Conservation (phyloP, 2,113 vertebrate species). For the Ia io region DNA sequence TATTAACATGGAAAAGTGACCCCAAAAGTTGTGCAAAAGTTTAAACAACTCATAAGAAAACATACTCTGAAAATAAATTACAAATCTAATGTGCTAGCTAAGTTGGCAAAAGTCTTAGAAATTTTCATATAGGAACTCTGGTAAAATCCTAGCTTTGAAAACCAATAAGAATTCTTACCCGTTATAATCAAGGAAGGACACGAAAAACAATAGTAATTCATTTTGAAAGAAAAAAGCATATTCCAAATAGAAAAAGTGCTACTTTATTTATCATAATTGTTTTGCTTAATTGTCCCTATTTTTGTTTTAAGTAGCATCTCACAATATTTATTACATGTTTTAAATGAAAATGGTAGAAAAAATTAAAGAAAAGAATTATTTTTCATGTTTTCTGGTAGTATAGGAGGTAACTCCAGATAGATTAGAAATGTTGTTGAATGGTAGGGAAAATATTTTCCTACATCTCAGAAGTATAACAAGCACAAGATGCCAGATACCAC, state of each 20-base stretch:
- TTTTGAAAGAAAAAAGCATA: not conserved
- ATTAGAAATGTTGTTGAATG: not conserved
- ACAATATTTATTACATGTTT: constrained; percentile 18
- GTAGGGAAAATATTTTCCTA: not conserved
- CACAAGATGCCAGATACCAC: not conserved
- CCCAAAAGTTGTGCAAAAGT: not conserved
- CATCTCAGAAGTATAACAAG: not conserved
- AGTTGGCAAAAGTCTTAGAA: not conserved
- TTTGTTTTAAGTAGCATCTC: constrained; percentile 21
- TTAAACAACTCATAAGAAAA: constrained; percentile 2
- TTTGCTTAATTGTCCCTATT: constrained; percentile 27
- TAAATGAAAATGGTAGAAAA: not conserved
- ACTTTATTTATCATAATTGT: not conserved
- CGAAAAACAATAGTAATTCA: not conserved
- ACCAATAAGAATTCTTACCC: not conserved
- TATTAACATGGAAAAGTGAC: not conserved
- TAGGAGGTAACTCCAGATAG: not conserved
- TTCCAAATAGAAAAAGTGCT: not conserved
- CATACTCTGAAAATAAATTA: constrained; percentile 5
- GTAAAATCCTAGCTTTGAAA: constrained; percentile 24
- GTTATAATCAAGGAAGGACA: not conserved
- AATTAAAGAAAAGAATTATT: not conserved
- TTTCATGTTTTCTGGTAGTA: not conserved
- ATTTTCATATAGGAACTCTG: not conserved
- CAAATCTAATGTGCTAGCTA: not conserved